These are phyloP conservation scores for Ichneumon xanthorius DNA, from an alignment of 2,888 invertebrate species.

Conservation along the genomic window DNA sequence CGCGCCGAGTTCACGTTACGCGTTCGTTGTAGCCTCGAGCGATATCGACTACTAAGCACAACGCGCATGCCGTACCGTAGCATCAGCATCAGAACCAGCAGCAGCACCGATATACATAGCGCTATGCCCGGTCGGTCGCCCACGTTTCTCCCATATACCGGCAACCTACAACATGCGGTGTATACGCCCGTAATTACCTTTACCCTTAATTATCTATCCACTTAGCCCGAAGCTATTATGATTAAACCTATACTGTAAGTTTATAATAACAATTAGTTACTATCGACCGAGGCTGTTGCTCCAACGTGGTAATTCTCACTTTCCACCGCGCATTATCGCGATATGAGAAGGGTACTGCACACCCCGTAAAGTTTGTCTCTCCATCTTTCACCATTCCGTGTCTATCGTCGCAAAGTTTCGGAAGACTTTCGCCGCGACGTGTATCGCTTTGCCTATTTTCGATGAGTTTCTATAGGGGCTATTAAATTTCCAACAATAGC, in stretches of 20 bases:
- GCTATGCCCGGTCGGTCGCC: slow-evolving; percentile 45
- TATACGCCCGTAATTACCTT: slow-evolving; percentile 84
- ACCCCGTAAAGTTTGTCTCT: slow-evolving; percentile 39
- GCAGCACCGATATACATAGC: slow-evolving; percentile 71
- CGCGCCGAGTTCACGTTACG: slow-evolving; percentile 41
- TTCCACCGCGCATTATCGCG: slow-evolving; percentile 44
- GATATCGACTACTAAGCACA: slow-evolving; percentile 81
- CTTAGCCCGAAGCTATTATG: slow-evolving; percentile 84
- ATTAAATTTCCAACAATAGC: slow-evolving; percentile 21
- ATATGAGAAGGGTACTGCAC: slow-evolving; percentile 15
- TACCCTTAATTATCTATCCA: slow-evolving; percentile 85
- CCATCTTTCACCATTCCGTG: slow-evolving; percentile 8
- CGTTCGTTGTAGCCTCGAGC: slow-evolving; percentile 59
- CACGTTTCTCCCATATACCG: slow-evolving; percentile 35
- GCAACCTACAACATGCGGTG: slow-evolving; percentile 67
- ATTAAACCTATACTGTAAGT: slow-evolving; percentile 84
- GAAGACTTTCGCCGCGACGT: background rate
- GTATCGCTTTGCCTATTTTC: slow-evolving; percentile 8
- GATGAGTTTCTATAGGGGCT: slow-evolving; percentile 30
- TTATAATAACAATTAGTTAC: slow-evolving; percentile 85
- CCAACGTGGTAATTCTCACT: slow-evolving; percentile 78
- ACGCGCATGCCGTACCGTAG: slow-evolving; percentile 72
- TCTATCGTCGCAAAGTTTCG: background rate
- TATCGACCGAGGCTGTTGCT: slow-evolving; percentile 80
- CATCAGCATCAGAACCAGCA: slow-evolving; percentile 67